phyloP scores from a whole-genome alignment of 2,797 vertebrate species.

The Periparus ater region DNA sequence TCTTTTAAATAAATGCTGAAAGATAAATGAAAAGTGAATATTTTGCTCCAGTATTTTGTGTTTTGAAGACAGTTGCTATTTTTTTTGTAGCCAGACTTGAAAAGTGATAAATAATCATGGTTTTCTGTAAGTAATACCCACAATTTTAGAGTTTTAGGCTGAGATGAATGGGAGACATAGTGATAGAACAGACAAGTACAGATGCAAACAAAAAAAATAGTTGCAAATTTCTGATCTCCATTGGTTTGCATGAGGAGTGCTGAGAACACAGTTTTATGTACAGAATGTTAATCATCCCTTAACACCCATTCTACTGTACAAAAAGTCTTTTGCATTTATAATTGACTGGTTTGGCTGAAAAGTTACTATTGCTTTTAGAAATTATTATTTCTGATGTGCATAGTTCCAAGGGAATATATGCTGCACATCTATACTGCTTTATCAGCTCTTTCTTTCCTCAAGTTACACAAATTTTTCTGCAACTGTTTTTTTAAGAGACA shows the following conservation, averaged over 20 bases:
- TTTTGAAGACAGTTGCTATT: neutral
- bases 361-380: neutral
- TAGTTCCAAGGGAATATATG: neutral
- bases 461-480: neutral
- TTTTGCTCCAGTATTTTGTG: neutral
- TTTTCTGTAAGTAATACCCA: neutral
- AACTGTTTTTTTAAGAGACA: neutral
- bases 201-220: neutral
- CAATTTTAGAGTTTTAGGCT: neutral
- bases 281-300: neutral
- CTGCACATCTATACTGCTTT: neutral
- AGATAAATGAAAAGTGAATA: neutral
- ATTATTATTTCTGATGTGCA: neutral
- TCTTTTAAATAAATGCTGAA: neutral
- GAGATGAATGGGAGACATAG: neutral
- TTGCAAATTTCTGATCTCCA: neutral
- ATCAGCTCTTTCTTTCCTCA: neutral
- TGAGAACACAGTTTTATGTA: neutral
- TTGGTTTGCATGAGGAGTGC: neutral
- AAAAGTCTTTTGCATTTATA: neutral
- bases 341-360: neutral
- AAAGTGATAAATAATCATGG: neutral
- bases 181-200: neutral
- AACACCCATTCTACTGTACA: neutral
- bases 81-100: neutral